Evolutionary conservation across 2,113 vertebrate species (phyloP), one percentile per base, ranked within the genome.

Genomic region (Apteryx owenii): DNA sequence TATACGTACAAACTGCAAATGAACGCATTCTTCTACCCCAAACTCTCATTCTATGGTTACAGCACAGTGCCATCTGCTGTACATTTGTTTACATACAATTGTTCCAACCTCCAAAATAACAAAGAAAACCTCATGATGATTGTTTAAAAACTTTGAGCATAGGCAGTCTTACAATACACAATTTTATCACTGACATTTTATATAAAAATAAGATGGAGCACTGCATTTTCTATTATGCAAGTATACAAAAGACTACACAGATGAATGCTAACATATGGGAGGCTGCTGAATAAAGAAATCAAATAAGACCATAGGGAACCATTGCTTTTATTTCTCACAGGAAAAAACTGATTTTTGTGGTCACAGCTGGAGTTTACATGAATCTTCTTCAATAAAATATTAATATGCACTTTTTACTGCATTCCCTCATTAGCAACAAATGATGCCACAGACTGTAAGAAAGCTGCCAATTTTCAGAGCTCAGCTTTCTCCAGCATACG

Each of bases 51-150:
- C 89, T 97, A 84, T 3, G 7, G 92, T 98, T 97, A 93, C 97
- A 92, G 84, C 90, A 95, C 21, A 98, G 89, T 93, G 98, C 98
- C 98, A 98, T 90, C 98, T 98, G 95, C 98, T 97, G 98, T 96
- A 64, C 85, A 68, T 51, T 75, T 90, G 5, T 61, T 92, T 89
- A 54, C 3, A 8, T 89, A 81, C 96, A 95, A 10, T 9, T 85
- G 73, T 60, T 69, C 13, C 38, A 50, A 8, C 2, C 5, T 78
- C 20, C 90, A 90, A 46, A 28, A 75, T 29, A n/a, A 81, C 68
- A 26, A 42, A 26, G 40, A 84, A 81, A 88, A 36, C 69, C 17
- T 61, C 72, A 48, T 33, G 50, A 71, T 3, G 10, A 20, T 93
- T 96, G 96, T 86, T 86, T 93, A 78, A 92, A 93, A 96, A 44